phyloP scores from a whole-genome alignment of 2,888 invertebrate genomes.

The Camptogramma bilineatum region DNA sequence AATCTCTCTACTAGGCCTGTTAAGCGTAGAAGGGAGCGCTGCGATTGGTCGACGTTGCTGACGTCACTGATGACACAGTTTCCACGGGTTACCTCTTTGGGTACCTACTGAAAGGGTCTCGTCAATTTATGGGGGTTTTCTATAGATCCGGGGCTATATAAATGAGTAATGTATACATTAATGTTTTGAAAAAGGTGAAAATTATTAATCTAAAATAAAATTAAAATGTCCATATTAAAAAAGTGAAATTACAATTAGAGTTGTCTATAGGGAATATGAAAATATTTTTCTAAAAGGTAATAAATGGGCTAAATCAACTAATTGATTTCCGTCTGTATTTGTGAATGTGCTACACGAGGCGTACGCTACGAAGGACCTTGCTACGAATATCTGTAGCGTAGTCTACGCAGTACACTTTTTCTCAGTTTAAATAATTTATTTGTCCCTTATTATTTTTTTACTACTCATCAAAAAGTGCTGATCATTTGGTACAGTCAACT shows the following conservation, averaged over 20 bases:
- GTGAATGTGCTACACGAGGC: neutral
- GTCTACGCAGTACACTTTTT: neutral
- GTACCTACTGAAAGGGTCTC: neutral
- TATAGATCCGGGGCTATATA: neutral
- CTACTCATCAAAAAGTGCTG: too few relatives aligned
- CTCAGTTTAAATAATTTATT: too few relatives aligned
- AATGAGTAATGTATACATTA: too few relatives aligned
- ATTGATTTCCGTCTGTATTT: neutral
- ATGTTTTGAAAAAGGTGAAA: too few relatives aligned
- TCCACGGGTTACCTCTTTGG: conserved; percentile 28
- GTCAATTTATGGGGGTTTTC: neutral
- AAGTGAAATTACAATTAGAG: too few relatives aligned
- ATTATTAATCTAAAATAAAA: too few relatives aligned
- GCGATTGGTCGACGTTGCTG: conserved; percentile 30
- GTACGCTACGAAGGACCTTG: neutral
- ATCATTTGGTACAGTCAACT: neutral
- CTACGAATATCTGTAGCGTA: neutral
- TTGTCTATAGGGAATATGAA: too few relatives aligned
- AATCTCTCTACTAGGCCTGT: too few relatives aligned
- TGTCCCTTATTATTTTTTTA: too few relatives aligned
- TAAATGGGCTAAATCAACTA: too few relatives aligned
- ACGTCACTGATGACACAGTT: conserved; percentile 61
- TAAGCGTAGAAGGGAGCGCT: conserved; percentile 18
- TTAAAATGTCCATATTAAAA: too few relatives aligned
- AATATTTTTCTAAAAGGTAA: too few relatives aligned